Percentiles rank a stretch among this genome's conserved stretches.
phyloP scores from a whole-genome alignment of 2,797 vertebrate species.

The Danio jaintianensis region DNA sequence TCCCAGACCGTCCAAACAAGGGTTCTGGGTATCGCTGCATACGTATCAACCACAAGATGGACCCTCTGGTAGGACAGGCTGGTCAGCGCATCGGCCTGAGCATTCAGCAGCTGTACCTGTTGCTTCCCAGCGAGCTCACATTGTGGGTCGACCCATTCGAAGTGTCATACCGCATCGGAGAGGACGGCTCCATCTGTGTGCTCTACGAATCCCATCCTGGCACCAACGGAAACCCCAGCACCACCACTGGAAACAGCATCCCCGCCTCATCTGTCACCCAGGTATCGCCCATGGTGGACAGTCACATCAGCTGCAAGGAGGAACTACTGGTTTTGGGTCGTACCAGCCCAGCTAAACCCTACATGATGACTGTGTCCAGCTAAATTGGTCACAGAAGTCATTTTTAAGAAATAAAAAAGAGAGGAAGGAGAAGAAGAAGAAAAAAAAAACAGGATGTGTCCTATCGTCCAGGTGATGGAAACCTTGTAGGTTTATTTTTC shows the following conservation, averaged over 20 bases:
- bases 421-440: slow-evolving; percentile 73
- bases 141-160: slow-evolving; percentile 98
- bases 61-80: slow-evolving; percentile 93
- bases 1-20: slow-evolving; percentile 93
- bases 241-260: slow-evolving; percentile 55
- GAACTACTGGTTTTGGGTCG: slow-evolving; percentile 93
- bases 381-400: slow-evolving; percentile 72
- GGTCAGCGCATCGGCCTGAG: slow-evolving; percentile 93
- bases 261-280: slow-evolving; percentile 62
- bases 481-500: slow-evolving; percentile 77
- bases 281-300: slow-evolving; percentile 90
- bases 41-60: slow-evolving; percentile 98
- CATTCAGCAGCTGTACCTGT: slow-evolving; percentile 94
- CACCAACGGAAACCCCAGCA: slow-evolving; percentile 45
- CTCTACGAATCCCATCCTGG: slow-evolving; percentile 91
- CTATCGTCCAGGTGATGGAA: slow-evolving; percentile 89
- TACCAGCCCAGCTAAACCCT: slow-evolving; percentile 95
- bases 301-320: slow-evolving; percentile 98
- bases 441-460: slow-evolving; percentile 85
- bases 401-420: slow-evolving; percentile 76
- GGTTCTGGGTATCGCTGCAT: slow-evolving; percentile 97
- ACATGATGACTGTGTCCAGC: slow-evolving; percentile 99
- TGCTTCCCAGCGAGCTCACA: slow-evolving; percentile 95
- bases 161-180: slow-evolving; percentile 95
- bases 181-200: slow-evolving; percentile 97